Evolutionary conservation across 2,888 invertebrate species (phyloP).

Genomic region (Aphidius colemani): DNA sequence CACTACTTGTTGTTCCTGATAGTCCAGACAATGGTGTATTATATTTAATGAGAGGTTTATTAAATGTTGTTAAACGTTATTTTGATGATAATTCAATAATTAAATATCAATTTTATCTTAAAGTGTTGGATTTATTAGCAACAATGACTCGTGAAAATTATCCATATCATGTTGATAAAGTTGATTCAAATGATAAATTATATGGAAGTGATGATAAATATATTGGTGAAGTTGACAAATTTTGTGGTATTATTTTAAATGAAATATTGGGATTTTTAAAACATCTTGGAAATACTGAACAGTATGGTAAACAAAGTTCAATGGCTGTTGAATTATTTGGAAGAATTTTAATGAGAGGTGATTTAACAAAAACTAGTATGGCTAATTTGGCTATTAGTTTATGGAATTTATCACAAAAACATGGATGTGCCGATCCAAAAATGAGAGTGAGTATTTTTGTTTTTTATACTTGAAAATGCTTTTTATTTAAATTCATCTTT

Average conservation of each 20-base stretch:
- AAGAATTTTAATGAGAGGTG: conserved; percentile 69
- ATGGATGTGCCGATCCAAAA: conserved; percentile 65
- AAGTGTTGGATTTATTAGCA: conserved; percentile 78
- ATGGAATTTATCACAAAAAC: conserved; percentile 79
- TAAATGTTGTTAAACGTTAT: conserved; percentile 78
- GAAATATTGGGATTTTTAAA: conserved; percentile 78
- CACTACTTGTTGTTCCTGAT: conserved; percentile 81
- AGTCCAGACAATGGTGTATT: conserved; percentile 87
- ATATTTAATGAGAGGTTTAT: conserved; percentile 77
- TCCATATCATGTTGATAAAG: conserved; percentile 82
- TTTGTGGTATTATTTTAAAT: conserved; percentile 77
- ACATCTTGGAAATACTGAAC: conserved; percentile 66
- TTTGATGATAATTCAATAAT: conserved; percentile 73
- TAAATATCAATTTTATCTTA: conserved; percentile 73
- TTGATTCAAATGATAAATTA: conserved; percentile 90
- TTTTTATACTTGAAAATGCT: not conserved
- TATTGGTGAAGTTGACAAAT: conserved; percentile 76
- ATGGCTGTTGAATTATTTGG: conserved; percentile 77
- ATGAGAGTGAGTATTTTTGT: conserved; percentile 52
- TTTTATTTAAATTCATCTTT: conserved; percentile 13
- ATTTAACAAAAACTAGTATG: conserved; percentile 67
- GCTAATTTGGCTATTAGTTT: conserved; percentile 76
- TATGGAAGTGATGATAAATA: conserved; percentile 91
- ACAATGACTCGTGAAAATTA: conserved; percentile 81
- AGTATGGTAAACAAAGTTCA: conserved; percentile 71